Base-by-base conservation (phyloP, 1,140 invertebrate genomes). In the Doryteuthis pealeii region DNA sequence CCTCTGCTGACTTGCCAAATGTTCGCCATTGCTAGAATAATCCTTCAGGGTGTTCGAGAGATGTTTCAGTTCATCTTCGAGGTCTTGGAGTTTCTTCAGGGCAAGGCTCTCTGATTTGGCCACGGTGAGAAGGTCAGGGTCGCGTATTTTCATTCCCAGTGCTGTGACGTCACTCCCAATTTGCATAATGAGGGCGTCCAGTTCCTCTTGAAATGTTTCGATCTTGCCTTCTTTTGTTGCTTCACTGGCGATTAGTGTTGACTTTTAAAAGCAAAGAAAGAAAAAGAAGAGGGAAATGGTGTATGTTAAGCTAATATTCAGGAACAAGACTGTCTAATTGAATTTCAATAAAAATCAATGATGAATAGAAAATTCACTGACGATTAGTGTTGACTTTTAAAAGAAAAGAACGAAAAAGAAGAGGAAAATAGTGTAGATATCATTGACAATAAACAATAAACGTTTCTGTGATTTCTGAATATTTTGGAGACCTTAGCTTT, bases 191-290 rank as follows among this genome's bases (percentile, higher is more conserved):
- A 87, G 77, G 1, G 73, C 79, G 66, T 87, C 83, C 43, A 88
- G 81, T 72, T 88, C 84, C 5, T 80, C 76, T 43, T 84, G 86
- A 78, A 88, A 88, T 76, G 87, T 86, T 58, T 85, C 79, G 33
- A 88, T 88, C 73, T 88, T 87, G 70, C 88, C 87, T 78, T 88
- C 87, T 70, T 86, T 87, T 77, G 87, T 87, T n/a, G 87, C 87
- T 74, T 88, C 87, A 78, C 84, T 83, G 77, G 83, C 87, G 69
- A 88, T 74, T 26, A 88, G 82, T 45, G 82, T 85, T 40, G 83
- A 81, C 87, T 87, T 76, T n/a, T n/a, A n/a, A n/a, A n/a, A n/a
- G 26, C 77, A 79, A 66, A 62, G 70, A 73, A 72, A 70, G 40
- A 2, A 32, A 28, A 54, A 0, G 18, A 31, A 40, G 54, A 1